Evolutionary conservation across 1,140 invertebrate genomes (phyloP), one percentile per base, ranked within the genome.

Genomic region (Drosophila prosaltans): DNA sequence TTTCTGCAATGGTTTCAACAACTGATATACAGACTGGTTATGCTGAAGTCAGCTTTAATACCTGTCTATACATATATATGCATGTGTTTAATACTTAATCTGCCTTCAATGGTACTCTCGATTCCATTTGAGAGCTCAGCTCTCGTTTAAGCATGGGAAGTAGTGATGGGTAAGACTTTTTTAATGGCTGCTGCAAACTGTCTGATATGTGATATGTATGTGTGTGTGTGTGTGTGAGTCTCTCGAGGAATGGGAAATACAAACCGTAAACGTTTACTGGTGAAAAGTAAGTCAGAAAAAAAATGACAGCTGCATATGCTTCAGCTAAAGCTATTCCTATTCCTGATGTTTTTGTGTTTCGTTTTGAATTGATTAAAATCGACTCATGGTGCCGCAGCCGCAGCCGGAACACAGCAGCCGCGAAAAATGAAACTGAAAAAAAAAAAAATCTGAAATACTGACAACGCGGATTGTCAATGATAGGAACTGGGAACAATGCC

Each of bases 291-390:
- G 11, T 0, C 26, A 26, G 7, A 16, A 51, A 51, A 24, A 26
- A 51, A 51, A 24, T 51, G 45, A 36, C 41, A 21, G 30, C 26
- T 48, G 28, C 62, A 36, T 21, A 40, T 57, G 8, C 58, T 32
- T 2, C 2, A 24, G 16, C 45, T 51, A 9, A 1, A 26, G 45
- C 45, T 51, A 51, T 26, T 36, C 32, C 32, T 36, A 36, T 36
- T 39, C 51, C 48, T 45, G 16, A 55, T 55, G 41, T 65, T 48
- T 36, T 64, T 70, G 57, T n/a, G 39, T 6, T 58, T 76, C 74
- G 67, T 43, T 72, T 86, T 70, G 84, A 80, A 78, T 88, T 80
- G 84, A 83, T 88, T 83, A 69, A 81, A 88, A 80, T 68, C 61
- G 74, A 73, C 45, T 51, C 21, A 51, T 9, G 45, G 21, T 51